Percentiles rank a stretch among this genome's conserved stretches.
Conservation (phyloP, 2,888 invertebrate genomes). For the Tortrix viridana region DNA sequence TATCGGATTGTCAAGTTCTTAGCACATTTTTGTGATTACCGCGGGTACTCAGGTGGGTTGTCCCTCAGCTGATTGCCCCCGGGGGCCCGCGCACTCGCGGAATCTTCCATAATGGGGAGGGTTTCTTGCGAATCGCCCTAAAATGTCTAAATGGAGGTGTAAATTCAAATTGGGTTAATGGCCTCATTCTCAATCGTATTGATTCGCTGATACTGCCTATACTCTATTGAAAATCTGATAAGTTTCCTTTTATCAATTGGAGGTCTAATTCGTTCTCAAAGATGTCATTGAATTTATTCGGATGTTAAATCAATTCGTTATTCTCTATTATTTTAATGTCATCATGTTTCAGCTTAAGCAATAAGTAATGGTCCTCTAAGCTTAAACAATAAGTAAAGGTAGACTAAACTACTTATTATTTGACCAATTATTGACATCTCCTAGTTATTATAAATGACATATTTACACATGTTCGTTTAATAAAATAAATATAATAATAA, state of each 20-base stretch:
- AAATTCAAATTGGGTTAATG: slow-evolving; percentile 49
- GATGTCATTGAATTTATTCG: not conserved
- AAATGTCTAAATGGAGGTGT: slow-evolving; percentile 46
- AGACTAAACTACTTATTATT: no score
- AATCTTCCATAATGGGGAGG: slow-evolving; percentile 43
- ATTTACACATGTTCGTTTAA: no score
- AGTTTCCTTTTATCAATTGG: slow-evolving; percentile 2
- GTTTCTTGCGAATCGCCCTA: slow-evolving; percentile 41
- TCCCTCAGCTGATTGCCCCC: slow-evolving; percentile 41
- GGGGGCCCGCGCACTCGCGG: slow-evolving; percentile 40
- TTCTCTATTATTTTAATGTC: no score
- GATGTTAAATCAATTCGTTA: no score
- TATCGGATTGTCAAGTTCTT: slow-evolving; percentile 36
- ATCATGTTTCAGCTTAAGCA: no score
- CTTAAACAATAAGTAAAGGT: no score
- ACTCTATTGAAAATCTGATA: slow-evolving; percentile 14
- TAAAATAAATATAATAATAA: no score
- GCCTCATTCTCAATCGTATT: slow-evolving; percentile 46
- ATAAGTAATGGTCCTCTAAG: no score
- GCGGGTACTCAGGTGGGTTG: slow-evolving; percentile 39
- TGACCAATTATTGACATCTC: no score
- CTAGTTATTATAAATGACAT: no score
- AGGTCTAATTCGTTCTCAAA: not conserved
- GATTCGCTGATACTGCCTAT: slow-evolving; percentile 26
- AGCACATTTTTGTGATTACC: slow-evolving; percentile 40